These are phyloP conservation scores for Ictalurus punctatus DNA, from an alignment of 2,113 vertebrate species.

Conservation along the genomic window DNA sequence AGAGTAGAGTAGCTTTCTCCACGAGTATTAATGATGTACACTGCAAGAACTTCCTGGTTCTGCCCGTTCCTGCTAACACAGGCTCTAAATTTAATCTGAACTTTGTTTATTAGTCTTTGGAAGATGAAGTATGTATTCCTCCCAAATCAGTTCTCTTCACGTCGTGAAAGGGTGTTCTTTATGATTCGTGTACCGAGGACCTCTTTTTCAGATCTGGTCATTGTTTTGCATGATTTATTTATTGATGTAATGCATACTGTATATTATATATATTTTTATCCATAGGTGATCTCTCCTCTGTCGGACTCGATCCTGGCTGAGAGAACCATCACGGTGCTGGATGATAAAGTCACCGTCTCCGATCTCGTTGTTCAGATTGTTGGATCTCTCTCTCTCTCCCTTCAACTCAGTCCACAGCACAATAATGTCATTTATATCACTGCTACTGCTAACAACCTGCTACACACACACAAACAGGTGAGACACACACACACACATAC, in stretches of 20 bases:
- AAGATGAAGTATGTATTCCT: not conserved
- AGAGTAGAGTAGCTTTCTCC: not conserved
- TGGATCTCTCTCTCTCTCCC: slow-evolving; percentile 80
- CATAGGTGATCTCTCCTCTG: slow-evolving; percentile 89
- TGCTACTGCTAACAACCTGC: slow-evolving; percentile 80
- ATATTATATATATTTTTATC: not conserved
- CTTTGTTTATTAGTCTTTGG: not conserved
- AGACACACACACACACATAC: slow-evolving; percentile 43
- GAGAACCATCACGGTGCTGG: slow-evolving; percentile 89
- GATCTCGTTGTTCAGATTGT: slow-evolving; percentile 90
- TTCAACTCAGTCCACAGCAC: slow-evolving; percentile 78
- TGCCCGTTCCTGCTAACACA: not conserved
- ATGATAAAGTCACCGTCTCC: slow-evolving; percentile 89
- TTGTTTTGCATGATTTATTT: not conserved
- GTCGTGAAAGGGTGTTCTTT: not conserved
- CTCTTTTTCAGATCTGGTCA: not conserved
- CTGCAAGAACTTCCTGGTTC: not conserved
- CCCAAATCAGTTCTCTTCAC: not conserved
- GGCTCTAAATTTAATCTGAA: not conserved
- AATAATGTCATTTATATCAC: slow-evolving; percentile 81
- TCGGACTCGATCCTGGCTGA: slow-evolving; percentile 96
- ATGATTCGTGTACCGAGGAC: not conserved
- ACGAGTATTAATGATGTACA: not conserved
- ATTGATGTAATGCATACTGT: not conserved
- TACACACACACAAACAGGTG: slow-evolving; percentile 86